Evolutionary conservation across 2,113 vertebrate genomes (phyloP), one percentile per base, ranked within the genome.

Genomic region (Phaethon lepturus): DNA sequence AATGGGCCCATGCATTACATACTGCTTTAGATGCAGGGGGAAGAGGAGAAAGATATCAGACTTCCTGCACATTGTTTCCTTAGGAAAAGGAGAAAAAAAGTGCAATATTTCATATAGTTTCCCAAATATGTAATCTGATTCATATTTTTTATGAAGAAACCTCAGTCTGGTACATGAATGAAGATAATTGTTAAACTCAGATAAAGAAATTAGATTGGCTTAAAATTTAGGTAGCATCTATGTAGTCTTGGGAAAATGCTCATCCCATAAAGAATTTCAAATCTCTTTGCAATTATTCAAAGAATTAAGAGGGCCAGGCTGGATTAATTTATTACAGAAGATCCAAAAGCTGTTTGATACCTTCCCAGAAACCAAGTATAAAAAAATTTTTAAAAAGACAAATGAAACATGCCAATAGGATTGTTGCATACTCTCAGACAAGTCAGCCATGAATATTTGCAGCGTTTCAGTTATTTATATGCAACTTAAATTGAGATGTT

Each of bases 271-370:
- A 62, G 91, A 90, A 55, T 44, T 63, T 26, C 64, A 76, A 92
- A 38, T 55, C 67, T 72, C 80, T 93, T 16, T 22, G 9, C 33
- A 78, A 75, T 86, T 86, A 86, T n/a, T 86, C 22, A 78, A 67
- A 45, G 35, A 93, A 40, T 80, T 63, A 85, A 71, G 72, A 67
- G 73, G 17, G 10, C 35, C 63, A 31, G 44, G 28, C 8, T 49
- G 18, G 72, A 94, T 92, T 97, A 94, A 86, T 67, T 84, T 45
- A 73, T 64, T 78, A 45, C 56, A 88, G 79, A 91, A 79, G 68
- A 93, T 91, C 45, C 53, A 42, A 92, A 78, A 91, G 45, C 25
- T 62, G 12, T 88, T 86, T 67, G 84, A 83, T 81, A 29, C 9
- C 33, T 90, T 89, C 29, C 56, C 63, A 84, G 31, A 29, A 79